Percentiles rank a stretch among this genome's conserved stretches.
These are phyloP conservation scores for Mellivora capensis DNA, from an alignment of 2,113 vertebrate genomes.

Conservation along the genomic window DNA sequence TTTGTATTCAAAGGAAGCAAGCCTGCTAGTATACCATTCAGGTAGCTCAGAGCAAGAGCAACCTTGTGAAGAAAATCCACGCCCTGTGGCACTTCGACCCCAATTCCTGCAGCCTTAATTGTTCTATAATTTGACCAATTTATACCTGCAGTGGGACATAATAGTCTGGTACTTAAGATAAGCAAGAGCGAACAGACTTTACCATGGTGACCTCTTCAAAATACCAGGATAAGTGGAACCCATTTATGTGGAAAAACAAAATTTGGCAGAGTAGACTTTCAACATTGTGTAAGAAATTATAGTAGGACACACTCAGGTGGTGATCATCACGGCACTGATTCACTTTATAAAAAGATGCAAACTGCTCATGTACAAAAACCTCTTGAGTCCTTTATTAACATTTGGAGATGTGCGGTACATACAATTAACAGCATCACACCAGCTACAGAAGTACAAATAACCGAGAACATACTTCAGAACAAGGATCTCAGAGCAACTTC, in stretches of 20 bases:
- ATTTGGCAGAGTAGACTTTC: not conserved
- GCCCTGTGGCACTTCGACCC: fast-evolving
- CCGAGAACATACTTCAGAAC: slow-evolving; percentile 74
- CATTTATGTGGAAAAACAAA: not conserved
- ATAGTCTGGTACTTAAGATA: not conserved
- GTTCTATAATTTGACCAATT: not conserved
- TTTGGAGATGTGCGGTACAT: slow-evolving; percentile 78
- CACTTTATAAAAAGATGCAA: slow-evolving; percentile 45
- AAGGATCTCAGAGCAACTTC: slow-evolving; percentile 74
- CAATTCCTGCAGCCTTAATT: fast-evolving
- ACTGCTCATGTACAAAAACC: slow-evolving; percentile 80
- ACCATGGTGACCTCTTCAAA: not conserved
- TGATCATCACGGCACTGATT: not conserved
- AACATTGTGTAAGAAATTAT: not conserved
- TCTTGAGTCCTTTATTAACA: slow-evolving; percentile 84
- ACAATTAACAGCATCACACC: slow-evolving; percentile 79
- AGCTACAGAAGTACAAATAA: slow-evolving; percentile 76
- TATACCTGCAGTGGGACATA: not conserved
- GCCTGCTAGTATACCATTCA: not conserved
- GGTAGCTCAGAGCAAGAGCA: not conserved
- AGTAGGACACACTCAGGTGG: not conserved
- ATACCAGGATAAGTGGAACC: not conserved
- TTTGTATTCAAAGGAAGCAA: not conserved
- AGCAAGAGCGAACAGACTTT: not conserved
- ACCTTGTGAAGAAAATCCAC: not conserved